Percentiles rank a stretch among this genome's conserved stretches.
Conservation (phyloP, 2,888 invertebrate genomes). For the Chromoteleia sp. region DNA sequence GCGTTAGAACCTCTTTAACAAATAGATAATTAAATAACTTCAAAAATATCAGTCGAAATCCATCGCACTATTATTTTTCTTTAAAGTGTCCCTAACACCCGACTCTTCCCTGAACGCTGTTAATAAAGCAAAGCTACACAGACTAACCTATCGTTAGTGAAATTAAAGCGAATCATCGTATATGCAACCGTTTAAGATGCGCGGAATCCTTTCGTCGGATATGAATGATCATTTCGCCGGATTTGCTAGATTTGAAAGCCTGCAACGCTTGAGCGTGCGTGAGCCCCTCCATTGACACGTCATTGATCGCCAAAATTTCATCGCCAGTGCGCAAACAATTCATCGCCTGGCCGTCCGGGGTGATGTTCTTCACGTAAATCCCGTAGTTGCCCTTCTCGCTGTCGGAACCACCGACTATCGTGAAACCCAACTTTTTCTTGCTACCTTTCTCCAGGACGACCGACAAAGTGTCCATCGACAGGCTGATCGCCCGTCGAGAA, state of each 20-base stretch:
- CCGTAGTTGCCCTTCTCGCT: slow-evolving; percentile 87
- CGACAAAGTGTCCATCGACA: slow-evolving; percentile 79
- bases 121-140: slow-evolving; percentile 75
- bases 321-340: slow-evolving; percentile 87
- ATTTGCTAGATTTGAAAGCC: slow-evolving; percentile 87
- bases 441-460: slow-evolving; percentile 86
- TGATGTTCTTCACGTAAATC: slow-evolving; percentile 88
- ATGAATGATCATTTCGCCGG: slow-evolving; percentile 86
- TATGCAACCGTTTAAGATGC: slow-evolving; percentile 78
- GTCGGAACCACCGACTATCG: slow-evolving; percentile 88
- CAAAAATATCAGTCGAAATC: too few species aligned
- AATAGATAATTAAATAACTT: too few species aligned
- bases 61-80: too few species aligned
- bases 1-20: too few species aligned
- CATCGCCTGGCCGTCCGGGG: slow-evolving; percentile 87
- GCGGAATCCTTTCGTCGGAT: slow-evolving; percentile 85
- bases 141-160: slow-evolving; percentile 76
- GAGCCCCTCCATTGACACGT: slow-evolving; percentile 86
- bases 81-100: too few species aligned
- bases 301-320: slow-evolving; percentile 87
- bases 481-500: slow-evolving; percentile 76
- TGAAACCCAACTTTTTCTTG: slow-evolving; percentile 88
- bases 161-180: slow-evolving; percentile 68
- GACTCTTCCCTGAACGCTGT: slow-evolving; percentile 41
- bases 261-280: slow-evolving; percentile 87